Percentiles rank a stretch among this genome's conserved stretches.
Conservation (phyloP, 1,140 invertebrate genomes). For the Bombus breviceps region DNA sequence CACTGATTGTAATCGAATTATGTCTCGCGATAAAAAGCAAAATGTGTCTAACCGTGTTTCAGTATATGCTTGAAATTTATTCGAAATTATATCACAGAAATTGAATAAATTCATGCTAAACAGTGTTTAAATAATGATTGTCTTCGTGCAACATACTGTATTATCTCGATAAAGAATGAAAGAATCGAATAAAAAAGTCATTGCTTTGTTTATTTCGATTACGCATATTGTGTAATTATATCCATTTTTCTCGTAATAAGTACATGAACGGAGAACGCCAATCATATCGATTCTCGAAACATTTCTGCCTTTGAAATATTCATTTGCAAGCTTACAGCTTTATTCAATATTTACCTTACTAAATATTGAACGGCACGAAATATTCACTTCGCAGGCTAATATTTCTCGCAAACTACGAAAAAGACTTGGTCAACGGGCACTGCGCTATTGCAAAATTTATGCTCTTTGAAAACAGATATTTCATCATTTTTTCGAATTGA, state of each 20-base stretch:
- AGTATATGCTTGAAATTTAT: not conserved
- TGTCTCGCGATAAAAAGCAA: not conserved
- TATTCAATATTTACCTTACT: slow-evolving; percentile 32
- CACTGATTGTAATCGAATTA: not conserved
- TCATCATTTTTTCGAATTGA: not conserved
- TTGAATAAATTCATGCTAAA: not conserved
- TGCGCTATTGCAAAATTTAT: not conserved
- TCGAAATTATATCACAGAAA: not conserved
- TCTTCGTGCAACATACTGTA: not conserved
- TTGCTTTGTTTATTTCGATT: not conserved
- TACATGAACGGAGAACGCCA: not conserved
- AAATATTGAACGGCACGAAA: slow-evolving; percentile 1
- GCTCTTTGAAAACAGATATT: not conserved
- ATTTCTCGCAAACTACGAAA: not conserved
- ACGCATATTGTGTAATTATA: not conserved
- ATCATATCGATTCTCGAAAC: not conserved
- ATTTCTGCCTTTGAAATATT: not conserved
- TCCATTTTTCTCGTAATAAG: not conserved
- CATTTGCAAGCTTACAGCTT: not conserved
- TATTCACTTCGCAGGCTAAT: not conserved
- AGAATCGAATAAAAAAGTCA: not conserved
- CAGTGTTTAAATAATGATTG: not conserved
- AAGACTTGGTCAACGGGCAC: not conserved
- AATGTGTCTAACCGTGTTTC: not conserved
- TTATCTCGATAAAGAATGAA: not conserved